These are phyloP conservation scores for Tetraodon nigroviridis DNA, from an alignment of 2,113 vertebrate species.

Conservation along the genomic window DNA sequence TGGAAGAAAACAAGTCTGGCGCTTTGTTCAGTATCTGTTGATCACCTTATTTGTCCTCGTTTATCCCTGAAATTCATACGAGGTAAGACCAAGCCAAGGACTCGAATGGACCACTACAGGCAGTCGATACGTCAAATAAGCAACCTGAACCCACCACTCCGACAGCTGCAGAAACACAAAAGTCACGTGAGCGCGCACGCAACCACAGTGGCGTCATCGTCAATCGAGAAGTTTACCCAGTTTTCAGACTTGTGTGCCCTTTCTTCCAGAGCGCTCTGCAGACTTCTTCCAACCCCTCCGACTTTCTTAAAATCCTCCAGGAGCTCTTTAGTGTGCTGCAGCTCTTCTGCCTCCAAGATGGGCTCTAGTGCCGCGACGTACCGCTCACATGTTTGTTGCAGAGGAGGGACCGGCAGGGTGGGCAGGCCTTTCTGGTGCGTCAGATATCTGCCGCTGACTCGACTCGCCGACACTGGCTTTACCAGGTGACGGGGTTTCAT, in stretches of 20 bases:
- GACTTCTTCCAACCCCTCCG: conserved; percentile 82
- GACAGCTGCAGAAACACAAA: conserved; percentile 76
- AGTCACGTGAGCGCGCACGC: neutral
- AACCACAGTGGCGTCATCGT: neutral
- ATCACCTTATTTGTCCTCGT: conserved; percentile 93
- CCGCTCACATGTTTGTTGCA: conserved; percentile 87
- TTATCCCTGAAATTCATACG: conserved; percentile 85
- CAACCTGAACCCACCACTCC: conserved; percentile 93
- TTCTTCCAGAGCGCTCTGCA: conserved; percentile 87
- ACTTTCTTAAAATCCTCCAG: conserved; percentile 81
- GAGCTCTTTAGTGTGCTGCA: conserved; percentile 77
- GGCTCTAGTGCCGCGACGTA: conserved; percentile 86
- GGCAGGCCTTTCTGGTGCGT: conserved; percentile 87
- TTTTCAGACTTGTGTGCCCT: conserved; percentile 82
- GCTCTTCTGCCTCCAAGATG: conserved; percentile 82
- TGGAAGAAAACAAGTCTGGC: neutral
- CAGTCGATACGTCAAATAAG: conserved; percentile 89
- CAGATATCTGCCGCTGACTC: conserved; percentile 78
- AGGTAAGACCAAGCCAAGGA: conserved; percentile 84
- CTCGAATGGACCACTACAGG: conserved; percentile 91
- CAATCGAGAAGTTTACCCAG: conserved; percentile 78
- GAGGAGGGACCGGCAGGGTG: conserved; percentile 80
- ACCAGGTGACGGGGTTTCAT: conserved; percentile 78
- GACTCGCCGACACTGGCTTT: conserved; percentile 76
- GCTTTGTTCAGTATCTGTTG: neutral